A percentile compares a stretch with the other conserved stretches of the same genome.
Evolutionary conservation across 2,113 vertebrate genomes (phyloP).

Genomic region (Seriola aureovittata): DNA sequence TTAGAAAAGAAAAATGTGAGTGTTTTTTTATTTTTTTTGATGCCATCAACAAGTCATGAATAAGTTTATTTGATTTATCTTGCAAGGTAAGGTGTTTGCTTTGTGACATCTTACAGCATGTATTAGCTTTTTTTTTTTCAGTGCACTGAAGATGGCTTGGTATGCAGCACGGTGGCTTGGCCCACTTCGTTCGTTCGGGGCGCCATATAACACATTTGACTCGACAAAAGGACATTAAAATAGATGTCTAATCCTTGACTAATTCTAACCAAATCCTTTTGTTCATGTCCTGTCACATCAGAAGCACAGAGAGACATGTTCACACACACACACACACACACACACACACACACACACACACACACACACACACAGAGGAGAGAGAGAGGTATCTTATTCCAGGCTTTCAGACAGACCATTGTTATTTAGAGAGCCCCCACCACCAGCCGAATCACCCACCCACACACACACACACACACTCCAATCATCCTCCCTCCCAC

Average conservation of each 20-base stretch:
- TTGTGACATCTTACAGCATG: neutral
- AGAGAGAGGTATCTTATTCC: constrained; percentile 52
- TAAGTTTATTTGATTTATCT: constrained; percentile 45
- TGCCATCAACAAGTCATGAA: constrained; percentile 54
- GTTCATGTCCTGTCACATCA: constrained; percentile 62
- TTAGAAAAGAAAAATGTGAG: constrained; percentile 48
- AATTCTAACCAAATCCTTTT: constrained; percentile 72
- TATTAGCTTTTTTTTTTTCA: constrained; percentile 15
- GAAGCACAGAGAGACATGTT: constrained; percentile 40
- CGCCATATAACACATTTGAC: constrained; percentile 47
- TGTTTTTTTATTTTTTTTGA: constrained; percentile 38
- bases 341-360: constrained; percentile 11
- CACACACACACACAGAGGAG: constrained; percentile 12
- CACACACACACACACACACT: constrained; percentile 58
- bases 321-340: constrained; percentile 10
- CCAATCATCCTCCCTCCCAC: constrained; percentile 67
- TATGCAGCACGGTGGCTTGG: constrained; percentile 42
- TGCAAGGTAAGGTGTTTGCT: neutral
- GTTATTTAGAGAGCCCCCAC: constrained; percentile 68
- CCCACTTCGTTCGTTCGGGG: constrained; percentile 43
- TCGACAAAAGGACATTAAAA: constrained; percentile 72
- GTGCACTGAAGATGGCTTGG: constrained; percentile 12
- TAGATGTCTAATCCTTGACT: constrained; percentile 74
- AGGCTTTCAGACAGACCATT: constrained; percentile 68
- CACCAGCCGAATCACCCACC: constrained; percentile 50